These are phyloP conservation scores for Sebastes vulpes DNA, from an alignment of 2,797 vertebrate genomes.

Conservation along the genomic window DNA sequence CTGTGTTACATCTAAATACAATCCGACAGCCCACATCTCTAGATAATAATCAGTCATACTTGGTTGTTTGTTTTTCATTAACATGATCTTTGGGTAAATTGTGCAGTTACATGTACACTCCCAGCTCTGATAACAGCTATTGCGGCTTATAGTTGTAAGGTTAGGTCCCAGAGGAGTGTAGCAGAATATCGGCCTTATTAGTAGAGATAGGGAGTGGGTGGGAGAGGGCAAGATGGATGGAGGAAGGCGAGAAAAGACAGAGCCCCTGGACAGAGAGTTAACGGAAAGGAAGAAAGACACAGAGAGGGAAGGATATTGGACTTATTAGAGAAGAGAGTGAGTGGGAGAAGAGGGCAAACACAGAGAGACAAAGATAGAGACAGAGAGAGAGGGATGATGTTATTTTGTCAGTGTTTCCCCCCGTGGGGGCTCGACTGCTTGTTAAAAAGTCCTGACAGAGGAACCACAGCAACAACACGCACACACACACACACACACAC, in stretches of 20 bases:
- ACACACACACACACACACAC: constrained; percentile 33
- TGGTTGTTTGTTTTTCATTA: background rate
- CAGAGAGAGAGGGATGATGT: constrained; percentile 58
- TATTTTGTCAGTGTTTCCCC: constrained; percentile 80
- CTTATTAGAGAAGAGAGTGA: constrained; percentile 65
- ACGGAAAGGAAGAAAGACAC: constrained; percentile 45
- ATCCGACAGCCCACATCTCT: background rate
- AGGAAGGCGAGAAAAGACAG: constrained; percentile 55
- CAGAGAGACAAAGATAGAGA: constrained; percentile 46
- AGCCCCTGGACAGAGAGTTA: constrained; percentile 61
- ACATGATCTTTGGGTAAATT: background rate
- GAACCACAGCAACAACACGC: constrained; percentile 66
- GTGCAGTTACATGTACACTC: background rate
- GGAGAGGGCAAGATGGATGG: constrained; percentile 57
- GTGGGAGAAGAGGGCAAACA: constrained; percentile 59
- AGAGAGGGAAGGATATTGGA: constrained; percentile 60
- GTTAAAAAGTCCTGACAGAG: constrained; percentile 86
- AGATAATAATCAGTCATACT: background rate
- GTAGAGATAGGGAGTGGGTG: constrained; percentile 58
- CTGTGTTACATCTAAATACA: background rate
- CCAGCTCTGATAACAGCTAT: background rate
- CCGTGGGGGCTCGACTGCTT: constrained; percentile 76
- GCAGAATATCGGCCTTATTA: constrained; percentile 59
- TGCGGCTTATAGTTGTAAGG: constrained; percentile 20
- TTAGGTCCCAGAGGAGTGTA: constrained; percentile 38